Percentiles rank a stretch among this genome's conserved stretches.
Conservation (phyloP, 2,797 vertebrate genomes). For the Thunnus albacares region DNA sequence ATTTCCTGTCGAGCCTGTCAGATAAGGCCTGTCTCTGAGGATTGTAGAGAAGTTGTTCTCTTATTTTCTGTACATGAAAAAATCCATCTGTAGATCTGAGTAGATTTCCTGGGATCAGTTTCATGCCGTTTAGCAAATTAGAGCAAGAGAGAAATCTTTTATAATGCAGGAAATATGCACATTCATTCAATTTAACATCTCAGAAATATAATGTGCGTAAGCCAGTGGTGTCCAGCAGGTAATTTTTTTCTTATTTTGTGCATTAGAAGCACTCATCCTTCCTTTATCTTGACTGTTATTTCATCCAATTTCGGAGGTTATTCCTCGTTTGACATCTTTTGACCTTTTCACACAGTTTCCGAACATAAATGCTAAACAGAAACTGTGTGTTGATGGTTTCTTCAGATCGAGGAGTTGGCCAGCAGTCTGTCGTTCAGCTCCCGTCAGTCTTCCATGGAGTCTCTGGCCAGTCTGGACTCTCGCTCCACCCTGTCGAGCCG, state of each 20-base stretch:
- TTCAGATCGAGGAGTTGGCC: slow-evolving; percentile 93
- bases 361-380: not conserved
- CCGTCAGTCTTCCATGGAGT: slow-evolving; percentile 87
- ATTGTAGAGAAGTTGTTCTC: not conserved
- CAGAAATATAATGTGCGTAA: not conserved
- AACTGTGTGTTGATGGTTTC: not conserved
- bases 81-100: not conserved
- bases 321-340: not conserved
- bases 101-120: not conserved
- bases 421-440: slow-evolving; percentile 88
- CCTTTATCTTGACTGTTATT: not conserved
- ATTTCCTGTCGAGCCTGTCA: no score
- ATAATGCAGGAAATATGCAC: not conserved
- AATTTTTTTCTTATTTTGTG: not conserved
- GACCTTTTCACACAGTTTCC: not conserved
- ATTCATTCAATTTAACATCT: not conserved
- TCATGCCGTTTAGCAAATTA: not conserved
- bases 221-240: no score
- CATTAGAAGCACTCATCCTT: not conserved
- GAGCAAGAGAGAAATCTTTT: not conserved
- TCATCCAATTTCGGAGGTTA: not conserved
- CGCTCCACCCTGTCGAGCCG: slow-evolving; percentile 81
- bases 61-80: not conserved
- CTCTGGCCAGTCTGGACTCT: slow-evolving; percentile 81
- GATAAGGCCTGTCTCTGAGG: not conserved